Evolutionary conservation across 2,113 vertebrate genomes (phyloP), one percentile per base, ranked within the genome.

Genomic region (Hoplias malabaricus): DNA sequence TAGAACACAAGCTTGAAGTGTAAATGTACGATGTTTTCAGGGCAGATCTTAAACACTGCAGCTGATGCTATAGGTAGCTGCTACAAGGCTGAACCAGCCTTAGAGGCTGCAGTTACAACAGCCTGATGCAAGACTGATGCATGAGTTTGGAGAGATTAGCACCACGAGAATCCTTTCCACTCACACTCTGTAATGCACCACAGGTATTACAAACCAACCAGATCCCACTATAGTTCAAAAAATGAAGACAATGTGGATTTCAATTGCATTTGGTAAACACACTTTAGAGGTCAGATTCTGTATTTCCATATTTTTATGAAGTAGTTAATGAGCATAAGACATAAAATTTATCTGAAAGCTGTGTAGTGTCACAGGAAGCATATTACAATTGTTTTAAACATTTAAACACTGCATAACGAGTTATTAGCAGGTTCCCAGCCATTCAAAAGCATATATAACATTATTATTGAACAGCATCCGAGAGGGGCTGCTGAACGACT

Each of bases 151-250:
- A 43, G 40, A 2, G 12, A 43, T 63, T 70, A 75, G 72, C 72
- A 70, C 79, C 73, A 31, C 71, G 21, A 50, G 40, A 61, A 74
- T 48, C 40, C 54, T 69, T 21, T 31, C 61, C 27, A 9, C 31
- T 54, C 62, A 7, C 27, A 40, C 73, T 16, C 16, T 53, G 14
- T 21, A 25, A 31, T 38, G 61, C 40, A 46, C n/a, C 11, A 66
- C 16, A 67, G 9, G 36, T 40, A 25, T 40, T 13, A 40, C 36
- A 19, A 12, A 67, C 9, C 19, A 43, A n/a, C n/a, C n/a, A n/a
- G n/a, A n/a, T n/a, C n/a, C n/a, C n/a, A n/a, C n/a, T n/a, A n/a
- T n/a, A n/a, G n/a, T n/a, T n/a, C n/a, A n/a, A n/a, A n/a, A n/a
- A n/a, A n/a, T n/a, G n/a, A n/a, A n/a, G n/a, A n/a, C n/a, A n/a